These are phyloP conservation scores for Aleiodes leptofemur DNA, from an alignment of 2,888 invertebrate species.

Conservation along the genomic window DNA sequence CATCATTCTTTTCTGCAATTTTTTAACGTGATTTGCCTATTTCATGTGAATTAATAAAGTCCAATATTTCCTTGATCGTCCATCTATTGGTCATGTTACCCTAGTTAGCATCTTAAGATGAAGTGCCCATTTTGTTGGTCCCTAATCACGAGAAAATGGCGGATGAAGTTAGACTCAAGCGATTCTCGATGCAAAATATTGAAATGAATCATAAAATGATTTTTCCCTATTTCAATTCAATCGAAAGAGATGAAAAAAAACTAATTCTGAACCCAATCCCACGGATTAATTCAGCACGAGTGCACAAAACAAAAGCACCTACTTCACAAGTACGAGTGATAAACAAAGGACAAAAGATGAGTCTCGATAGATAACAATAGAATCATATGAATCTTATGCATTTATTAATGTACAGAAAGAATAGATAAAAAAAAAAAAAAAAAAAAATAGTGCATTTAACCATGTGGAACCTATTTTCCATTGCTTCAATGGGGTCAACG, in stretches of 20 bases:
- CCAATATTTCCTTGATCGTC: too few relatives aligned
- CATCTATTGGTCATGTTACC: too few relatives aligned
- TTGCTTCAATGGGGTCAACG: conserved; percentile 53
- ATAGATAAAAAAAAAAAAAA: background rate
- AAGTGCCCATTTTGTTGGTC: too few relatives aligned
- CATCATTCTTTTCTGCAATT: too few relatives aligned
- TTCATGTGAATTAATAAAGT: too few relatives aligned
- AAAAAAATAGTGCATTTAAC: conserved; percentile 3
- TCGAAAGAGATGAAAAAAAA: background rate
- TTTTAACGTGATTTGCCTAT: too few relatives aligned
- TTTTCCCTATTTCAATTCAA: too few relatives aligned
- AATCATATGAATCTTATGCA: conserved; percentile 11
- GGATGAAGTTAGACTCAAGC: too few relatives aligned
- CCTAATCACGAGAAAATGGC: too few relatives aligned
- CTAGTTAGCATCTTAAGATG: too few relatives aligned
- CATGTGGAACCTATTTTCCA: conserved; percentile 52
- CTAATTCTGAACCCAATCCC: background rate
- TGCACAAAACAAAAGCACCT: conserved; percentile 2
- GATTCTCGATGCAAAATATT: too few relatives aligned
- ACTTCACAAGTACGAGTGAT: conserved; percentile 21
- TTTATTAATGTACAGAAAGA: conserved; percentile 29
- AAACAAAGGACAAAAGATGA: conserved; percentile 28
- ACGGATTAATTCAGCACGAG: background rate
- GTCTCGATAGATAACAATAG: conserved; percentile 23
- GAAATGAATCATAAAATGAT: too few relatives aligned